Evolutionary conservation across 2,113 vertebrate genomes (phyloP), one percentile per base, ranked within the genome.

Genomic region (Hippopotamus amphibius): DNA sequence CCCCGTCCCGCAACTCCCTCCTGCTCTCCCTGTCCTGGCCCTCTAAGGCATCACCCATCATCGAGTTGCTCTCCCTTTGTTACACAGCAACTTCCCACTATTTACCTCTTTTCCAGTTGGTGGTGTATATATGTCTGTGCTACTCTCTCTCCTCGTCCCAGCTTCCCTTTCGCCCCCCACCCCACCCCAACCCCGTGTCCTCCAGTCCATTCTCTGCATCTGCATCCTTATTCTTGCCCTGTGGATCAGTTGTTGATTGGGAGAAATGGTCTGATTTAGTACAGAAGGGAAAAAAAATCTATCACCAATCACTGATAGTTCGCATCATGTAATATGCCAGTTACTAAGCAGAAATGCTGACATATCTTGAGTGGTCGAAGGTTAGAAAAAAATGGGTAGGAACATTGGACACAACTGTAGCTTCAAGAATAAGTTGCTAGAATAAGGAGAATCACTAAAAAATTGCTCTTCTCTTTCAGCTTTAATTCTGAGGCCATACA

Each of bases 211-310:
- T n/a, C n/a, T n/a, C n/a, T n/a, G n/a, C n/a, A n/a, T n/a, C n/a
- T n/a, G n/a, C n/a, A n/a, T n/a, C n/a, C n/a, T n/a, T n/a, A n/a
- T n/a, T n/a, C n/a, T n/a, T n/a, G n/a, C n/a, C n/a, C n/a, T n/a
- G n/a, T n/a, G n/a, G n/a, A n/a, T n/a, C n/a, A n/a, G n/a, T n/a
- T 84, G 24, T 19, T 74, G 63, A 48, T 46, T 61, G 76, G 63
- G 33, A 69, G 90, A 93, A 91, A 28, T 63, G 24, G 89, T 55
- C 77, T 72, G 33, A 92, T 55, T 61, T 88, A 59, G 43, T 83
- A 68, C n/a, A 82, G 21, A 50, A 88, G 57, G 16, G 8, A 59
- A 30, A 48, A 30, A 22, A n/a, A n/a, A n/a, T 57, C 9, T 55
- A 24, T 17, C n/a, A 12, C 79, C 55, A 59, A 17, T 66, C 19